Base-by-base conservation (phyloP, 2,888 invertebrate genomes). In the Agrypnus murinus region DNA sequence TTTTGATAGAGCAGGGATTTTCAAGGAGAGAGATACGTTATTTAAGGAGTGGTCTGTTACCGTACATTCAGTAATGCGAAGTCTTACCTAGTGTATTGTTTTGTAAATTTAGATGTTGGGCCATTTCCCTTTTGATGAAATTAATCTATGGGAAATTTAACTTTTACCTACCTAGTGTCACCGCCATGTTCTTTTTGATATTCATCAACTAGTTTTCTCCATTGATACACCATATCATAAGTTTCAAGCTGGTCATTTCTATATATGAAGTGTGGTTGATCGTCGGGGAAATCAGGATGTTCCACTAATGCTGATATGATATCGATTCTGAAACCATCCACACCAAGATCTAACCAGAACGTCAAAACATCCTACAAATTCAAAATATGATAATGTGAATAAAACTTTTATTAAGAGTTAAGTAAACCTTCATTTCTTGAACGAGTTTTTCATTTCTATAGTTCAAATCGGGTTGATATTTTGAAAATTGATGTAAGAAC, bases 271-370 rank as follows among this genome's bases (percentile, higher is more conserved):
- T 88, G 36, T 17, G 43, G 45, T 0, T 87, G 86, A 75, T 89
- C 89, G 67, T 89, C 85, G 1, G 53, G 69, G 0, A 86, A 76
- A 10, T 80, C 48, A 5, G 78, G 76, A 36, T 80, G 81, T 80
- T 89, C 89, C 62, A 84, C 86, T 10, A 89, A 70, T 77, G 76
- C 78, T 5, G 88, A 87, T 12, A 94, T 89, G 1, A 95, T 94
- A 80, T 95, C 95, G 34, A 97, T 88, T 77, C 96, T 90, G 80
- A 97, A 95, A 0, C 97, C 98, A 80, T 94, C 93, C 0, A 96
- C 90, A 0, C 96, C 96, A 77, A 91, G 90, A 62, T 92, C 90
- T 55, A 97, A 81, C 97, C 97, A 97, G 80, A 91, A 95, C 74
- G 87, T 88, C 15, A 96, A 81, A 0, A 92, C 87, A n/a, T 89